phyloP scores from a whole-genome alignment of 1,140 invertebrate species.

The Listronotus bonariensis region DNA sequence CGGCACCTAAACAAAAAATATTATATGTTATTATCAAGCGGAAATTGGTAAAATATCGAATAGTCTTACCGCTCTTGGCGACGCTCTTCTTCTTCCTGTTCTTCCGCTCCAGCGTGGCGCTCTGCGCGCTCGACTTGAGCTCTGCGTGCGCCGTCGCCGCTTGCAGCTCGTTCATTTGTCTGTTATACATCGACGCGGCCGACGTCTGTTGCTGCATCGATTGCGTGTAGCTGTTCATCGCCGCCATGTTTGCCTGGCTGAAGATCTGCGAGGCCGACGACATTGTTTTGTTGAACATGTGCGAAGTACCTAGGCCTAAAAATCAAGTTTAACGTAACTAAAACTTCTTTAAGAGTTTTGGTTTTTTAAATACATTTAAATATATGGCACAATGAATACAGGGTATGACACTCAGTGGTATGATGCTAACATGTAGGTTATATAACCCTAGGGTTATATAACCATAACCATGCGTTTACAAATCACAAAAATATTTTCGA shows the following conservation, averaged over 20 bases:
- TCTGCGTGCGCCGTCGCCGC: not conserved
- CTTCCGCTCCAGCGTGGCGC: conserved; percentile 9
- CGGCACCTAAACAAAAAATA: not conserved
- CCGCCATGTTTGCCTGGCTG: conserved; percentile 47
- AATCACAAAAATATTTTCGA: no score
- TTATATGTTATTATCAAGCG: no score
- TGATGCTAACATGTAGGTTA: no score
- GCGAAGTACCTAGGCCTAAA: conserved; percentile 56
- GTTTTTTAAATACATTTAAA: no score
- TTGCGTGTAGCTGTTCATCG: conserved; percentile 23
- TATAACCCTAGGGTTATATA: no score
- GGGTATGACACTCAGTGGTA: no score
- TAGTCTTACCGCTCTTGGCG: not conserved
- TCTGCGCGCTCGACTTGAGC: not conserved
- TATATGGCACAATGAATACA: no score
- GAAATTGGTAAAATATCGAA: not conserved
- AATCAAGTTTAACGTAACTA: no score
- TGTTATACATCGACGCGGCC: conserved; percentile 41
- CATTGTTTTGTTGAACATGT: conserved; percentile 58
- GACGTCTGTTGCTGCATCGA: conserved; percentile 38
- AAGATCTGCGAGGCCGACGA: conserved; percentile 43
- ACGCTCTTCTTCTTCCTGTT: conserved; percentile 9
- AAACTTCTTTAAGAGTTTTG: no score
- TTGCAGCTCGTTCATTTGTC: conserved; percentile 7
- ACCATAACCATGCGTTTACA: no score